A percentile compares a stretch with the other conserved stretches of the same genome.
Conservation (phyloP, 2,888 invertebrate species). For the Ptilodon capucinus region DNA sequence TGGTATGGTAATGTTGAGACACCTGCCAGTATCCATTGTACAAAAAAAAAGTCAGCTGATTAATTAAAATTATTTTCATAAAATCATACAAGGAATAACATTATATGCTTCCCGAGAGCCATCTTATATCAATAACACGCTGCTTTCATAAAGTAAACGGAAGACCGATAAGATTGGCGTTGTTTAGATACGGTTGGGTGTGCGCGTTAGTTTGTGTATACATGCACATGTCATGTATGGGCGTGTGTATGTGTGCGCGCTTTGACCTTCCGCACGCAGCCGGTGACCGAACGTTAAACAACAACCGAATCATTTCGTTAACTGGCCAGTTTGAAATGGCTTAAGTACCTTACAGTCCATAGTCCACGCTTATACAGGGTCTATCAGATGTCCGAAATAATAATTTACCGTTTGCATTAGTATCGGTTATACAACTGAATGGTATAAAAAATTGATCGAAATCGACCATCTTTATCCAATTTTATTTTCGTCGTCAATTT, state of each 20-base stretch:
- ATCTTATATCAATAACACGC: conserved; percentile 37
- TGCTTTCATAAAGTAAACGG: conserved; percentile 57
- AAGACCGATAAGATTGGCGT: conserved; percentile 55
- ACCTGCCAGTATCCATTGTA: too few relatives aligned
- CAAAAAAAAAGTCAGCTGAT: too few relatives aligned
- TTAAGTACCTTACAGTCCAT: background rate
- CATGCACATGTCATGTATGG: conserved; percentile 30
- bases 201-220: too few relatives aligned
- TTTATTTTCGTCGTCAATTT: too few relatives aligned
- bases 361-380: too few relatives aligned
- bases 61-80: background rate
- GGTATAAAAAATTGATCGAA: too few relatives aligned
- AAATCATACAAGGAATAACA: conserved; percentile 20
- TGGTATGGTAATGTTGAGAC: too few relatives aligned
- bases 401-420: too few relatives aligned
- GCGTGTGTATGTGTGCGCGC: conserved; percentile 40
- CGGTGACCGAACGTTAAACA: conserved; percentile 56
- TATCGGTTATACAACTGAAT: too few relatives aligned
- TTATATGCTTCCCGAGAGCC: conserved; percentile 23
- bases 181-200: conserved; percentile 44
- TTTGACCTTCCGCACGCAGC: conserved; percentile 61
- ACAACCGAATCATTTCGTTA: background rate
- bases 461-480: too few relatives aligned
- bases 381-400: too few relatives aligned
- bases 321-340: conserved; percentile 20